These are phyloP conservation scores for Melanotaenia parkinsoni DNA, from an alignment of 2,797 vertebrate species.

Conservation along the genomic window DNA sequence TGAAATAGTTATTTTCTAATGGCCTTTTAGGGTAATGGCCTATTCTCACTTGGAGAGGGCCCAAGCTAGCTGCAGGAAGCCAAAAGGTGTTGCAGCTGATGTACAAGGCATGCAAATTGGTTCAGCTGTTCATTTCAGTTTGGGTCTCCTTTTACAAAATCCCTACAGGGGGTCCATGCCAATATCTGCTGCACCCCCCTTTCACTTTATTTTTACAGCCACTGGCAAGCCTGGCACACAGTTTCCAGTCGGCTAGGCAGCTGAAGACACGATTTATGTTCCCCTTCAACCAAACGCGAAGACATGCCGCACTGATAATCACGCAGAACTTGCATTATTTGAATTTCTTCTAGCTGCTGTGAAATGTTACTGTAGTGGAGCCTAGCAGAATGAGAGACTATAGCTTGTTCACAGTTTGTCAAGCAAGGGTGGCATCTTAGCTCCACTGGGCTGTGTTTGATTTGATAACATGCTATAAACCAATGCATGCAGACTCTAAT, in stretches of 20 bases:
- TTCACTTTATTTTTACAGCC: slow-evolving; percentile 45
- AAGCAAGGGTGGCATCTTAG: not conserved
- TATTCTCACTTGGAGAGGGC: slow-evolving; percentile 12
- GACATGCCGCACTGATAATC: slow-evolving; percentile 44
- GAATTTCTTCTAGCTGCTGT: slow-evolving; percentile 43
- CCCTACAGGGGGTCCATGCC: slow-evolving; percentile 57
- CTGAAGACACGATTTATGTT: slow-evolving; percentile 63
- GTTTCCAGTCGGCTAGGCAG: slow-evolving; percentile 42
- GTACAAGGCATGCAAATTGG: slow-evolving; percentile 49
- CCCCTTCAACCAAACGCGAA: slow-evolving; percentile 29
- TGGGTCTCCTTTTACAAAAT: slow-evolving; percentile 68
- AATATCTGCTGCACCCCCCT: slow-evolving; percentile 14
- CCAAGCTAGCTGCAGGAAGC: slow-evolving; percentile 32
- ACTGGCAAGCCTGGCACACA: slow-evolving; percentile 36
- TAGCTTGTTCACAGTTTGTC: slow-evolving; percentile 29
- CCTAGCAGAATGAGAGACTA: not conserved
- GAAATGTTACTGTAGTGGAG: slow-evolving; percentile 10
- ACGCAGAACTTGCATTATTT: slow-evolving; percentile 32
- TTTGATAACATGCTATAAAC: slow-evolving; percentile 13
- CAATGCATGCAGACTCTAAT: not conserved
- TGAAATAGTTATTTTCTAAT: slow-evolving; percentile 32
- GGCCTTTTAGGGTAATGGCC: not conserved
- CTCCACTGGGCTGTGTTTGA: slow-evolving; percentile 4
- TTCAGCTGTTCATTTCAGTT: slow-evolving; percentile 67
- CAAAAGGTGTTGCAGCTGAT: slow-evolving; percentile 31